phyloP scores from a whole-genome alignment of 2,888 invertebrate species.

The Masnerella sp. region DNA sequence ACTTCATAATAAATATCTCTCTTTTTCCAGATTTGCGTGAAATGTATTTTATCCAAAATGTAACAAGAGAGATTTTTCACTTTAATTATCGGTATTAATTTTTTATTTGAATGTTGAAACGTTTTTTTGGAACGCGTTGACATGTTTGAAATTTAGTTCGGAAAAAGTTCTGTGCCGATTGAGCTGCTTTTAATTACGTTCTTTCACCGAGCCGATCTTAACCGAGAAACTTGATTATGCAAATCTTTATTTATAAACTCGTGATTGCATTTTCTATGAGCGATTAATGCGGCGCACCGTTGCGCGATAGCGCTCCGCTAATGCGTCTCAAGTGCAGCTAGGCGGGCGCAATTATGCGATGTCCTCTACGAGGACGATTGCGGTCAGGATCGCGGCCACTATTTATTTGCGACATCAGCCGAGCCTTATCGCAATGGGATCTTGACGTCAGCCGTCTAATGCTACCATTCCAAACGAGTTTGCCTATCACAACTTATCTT shows the following conservation, averaged over 20 bases:
- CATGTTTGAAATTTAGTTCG: constrained; percentile 53
- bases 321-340: constrained; percentile 65
- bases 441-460: constrained; percentile 27
- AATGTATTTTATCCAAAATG: too few relatives aligned
- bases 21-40: too few relatives aligned
- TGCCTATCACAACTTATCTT: too few relatives aligned
- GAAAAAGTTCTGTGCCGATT: constrained; percentile 41
- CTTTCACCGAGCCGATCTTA: constrained; percentile 42
- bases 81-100: too few relatives aligned
- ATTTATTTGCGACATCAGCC: constrained; percentile 50
- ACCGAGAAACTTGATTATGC: constrained; percentile 75
- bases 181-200: constrained; percentile 56
- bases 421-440: constrained; percentile 40
- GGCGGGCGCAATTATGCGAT: constrained; percentile 71
- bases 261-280: constrained; percentile 75
- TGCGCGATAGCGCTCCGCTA: constrained; percentile 66
- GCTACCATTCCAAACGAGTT: constrained; percentile 17
- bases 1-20: too few relatives aligned
- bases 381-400: constrained; percentile 44
- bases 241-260: constrained; percentile 76
- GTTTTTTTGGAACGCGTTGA: constrained; percentile 27
- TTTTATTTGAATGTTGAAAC: too few relatives aligned
- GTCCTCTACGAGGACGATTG: constrained; percentile 60
- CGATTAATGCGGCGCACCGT: constrained; percentile 74
- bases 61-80: too few relatives aligned